These are phyloP conservation scores for Cistogaster globosa DNA, from an alignment of 2,888 invertebrate species.

Conservation along the genomic window DNA sequence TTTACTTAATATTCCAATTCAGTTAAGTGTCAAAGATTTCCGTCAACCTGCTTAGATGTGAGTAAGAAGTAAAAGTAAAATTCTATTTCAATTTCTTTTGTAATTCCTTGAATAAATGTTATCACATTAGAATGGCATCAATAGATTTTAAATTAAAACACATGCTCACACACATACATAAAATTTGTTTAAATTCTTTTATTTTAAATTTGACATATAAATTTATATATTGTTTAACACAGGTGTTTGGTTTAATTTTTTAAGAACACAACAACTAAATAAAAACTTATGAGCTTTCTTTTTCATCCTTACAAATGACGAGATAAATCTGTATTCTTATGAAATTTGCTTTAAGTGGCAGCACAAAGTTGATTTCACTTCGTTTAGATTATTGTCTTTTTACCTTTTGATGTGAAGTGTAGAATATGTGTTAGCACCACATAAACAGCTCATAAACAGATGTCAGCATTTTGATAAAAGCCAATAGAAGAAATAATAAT, in stretches of 20 bases:
- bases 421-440: background rate
- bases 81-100: constrained; percentile 59
- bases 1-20: too few species aligned
- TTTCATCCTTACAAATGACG: background rate
- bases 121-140: constrained; percentile 63
- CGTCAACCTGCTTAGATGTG: background rate
- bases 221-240: background rate
- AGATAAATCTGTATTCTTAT: constrained; percentile 2
- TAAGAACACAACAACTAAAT: background rate
- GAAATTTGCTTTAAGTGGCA: constrained; percentile 17
- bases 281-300: background rate
- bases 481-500: background rate
- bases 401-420: too few species aligned
- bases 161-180: background rate
- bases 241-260: constrained; percentile 35
- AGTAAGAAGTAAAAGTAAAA: background rate
- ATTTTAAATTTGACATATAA: background rate
- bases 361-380: constrained; percentile 29
- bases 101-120: constrained; percentile 64
- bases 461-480: constrained; percentile 12
- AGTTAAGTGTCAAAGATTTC: too few species aligned
- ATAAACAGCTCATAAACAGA: constrained; percentile 24
- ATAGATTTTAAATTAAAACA: constrained; percentile 41
- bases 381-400: constrained; percentile 1
- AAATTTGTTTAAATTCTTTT: background rate